These are phyloP conservation scores for Erebia ligea DNA, from an alignment of 2,888 invertebrate species.

Conservation along the genomic window DNA sequence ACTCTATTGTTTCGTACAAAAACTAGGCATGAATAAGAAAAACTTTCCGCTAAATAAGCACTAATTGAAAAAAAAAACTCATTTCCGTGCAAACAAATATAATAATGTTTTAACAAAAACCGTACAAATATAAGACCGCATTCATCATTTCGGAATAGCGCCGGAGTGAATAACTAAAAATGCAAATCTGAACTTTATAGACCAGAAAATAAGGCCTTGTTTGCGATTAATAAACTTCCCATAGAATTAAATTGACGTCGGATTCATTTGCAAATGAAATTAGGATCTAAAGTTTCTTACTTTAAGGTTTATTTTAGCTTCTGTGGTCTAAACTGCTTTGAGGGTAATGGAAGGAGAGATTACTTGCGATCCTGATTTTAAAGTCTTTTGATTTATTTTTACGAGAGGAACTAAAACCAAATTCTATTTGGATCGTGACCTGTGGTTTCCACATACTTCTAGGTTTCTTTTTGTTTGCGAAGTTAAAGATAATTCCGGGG, in stretches of 20 bases:
- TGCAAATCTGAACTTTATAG: conserved; percentile 52
- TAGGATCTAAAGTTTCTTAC: conserved; percentile 48
- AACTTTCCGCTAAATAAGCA: conserved; percentile 26
- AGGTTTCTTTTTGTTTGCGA: conserved; percentile 29
- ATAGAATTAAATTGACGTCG: conserved; percentile 44
- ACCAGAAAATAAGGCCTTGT: conserved; percentile 52
- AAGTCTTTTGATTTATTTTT: conserved; percentile 71
- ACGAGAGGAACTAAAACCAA: conserved; percentile 58
- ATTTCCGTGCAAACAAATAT: conserved; percentile 30
- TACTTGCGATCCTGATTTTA: conserved; percentile 63
- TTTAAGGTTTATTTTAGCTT: conserved; percentile 54
- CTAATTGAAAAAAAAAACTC: conserved; percentile 25
- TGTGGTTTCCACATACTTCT: conserved; percentile 40
- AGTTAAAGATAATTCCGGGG: conserved; percentile 15
- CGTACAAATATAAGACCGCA: conserved; percentile 32
- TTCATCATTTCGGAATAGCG: conserved; percentile 33
- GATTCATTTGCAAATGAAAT: conserved; percentile 41
- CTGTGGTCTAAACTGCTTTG: conserved; percentile 31
- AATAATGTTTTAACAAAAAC: conserved; percentile 33
- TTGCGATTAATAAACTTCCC: conserved; percentile 50
- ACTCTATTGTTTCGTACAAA: conserved; percentile 8
- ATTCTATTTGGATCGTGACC: conserved; percentile 53
- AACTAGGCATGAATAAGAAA: conserved; percentile 17
- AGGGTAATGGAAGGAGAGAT: conserved; percentile 60
- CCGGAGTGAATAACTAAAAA: conserved; percentile 41